Evolutionary conservation across 2,888 invertebrate genomes (phyloP), one percentile per base, ranked within the genome.

Genomic region (Palloptera scutellata): DNA sequence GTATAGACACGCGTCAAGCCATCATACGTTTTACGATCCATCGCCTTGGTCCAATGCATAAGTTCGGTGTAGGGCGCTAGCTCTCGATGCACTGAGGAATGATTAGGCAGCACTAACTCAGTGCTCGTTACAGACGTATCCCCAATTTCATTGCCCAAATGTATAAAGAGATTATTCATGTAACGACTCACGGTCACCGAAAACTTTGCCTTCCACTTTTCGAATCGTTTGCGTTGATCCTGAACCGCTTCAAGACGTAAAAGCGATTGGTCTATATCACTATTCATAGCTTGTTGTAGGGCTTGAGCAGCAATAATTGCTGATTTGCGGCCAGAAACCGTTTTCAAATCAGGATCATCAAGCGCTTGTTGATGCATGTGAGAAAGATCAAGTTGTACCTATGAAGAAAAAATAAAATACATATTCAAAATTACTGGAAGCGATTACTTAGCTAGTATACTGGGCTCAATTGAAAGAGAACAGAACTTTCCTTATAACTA

Each of bases 131-230:
- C 42, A 10, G 81, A 76, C 66, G 70, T 78, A 76, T 92, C 92
- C 0, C 91, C 91, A 70, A 90, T 87, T 81, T 93, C 91, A 79
- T 92, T 92, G 15, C 90, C 97, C 86, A 96, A 90, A 86, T 98
- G 96, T 78, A 97, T 95, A 76, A 98, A 96, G 62, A 96, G 88
- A 86, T 98, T 97, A 83, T 97, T 97, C 61, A 98, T 88, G 84
- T 98, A 96, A 19, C 96, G 89, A 69, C 93, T 92, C 64, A 98
- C 89, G 55, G 92, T 91, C 66, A 91, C 89, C 0, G 95, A 92
- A 83, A 96, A 95, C 81, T 91, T 91, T 48, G 89, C 89, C 79
- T 91, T 91, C 78, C 92, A 89, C 79, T 91, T 92, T 71, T 92
- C 92, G 73, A 94, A 90, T 55, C 91, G 88, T 77, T 91, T 89